Percentiles rank a stretch among this genome's conserved stretches.
These are phyloP conservation scores for zebrafish (Danio rerio) DNA, from an alignment of 2,113 vertebrate genomes.

Conservation along the genomic window DNA sequence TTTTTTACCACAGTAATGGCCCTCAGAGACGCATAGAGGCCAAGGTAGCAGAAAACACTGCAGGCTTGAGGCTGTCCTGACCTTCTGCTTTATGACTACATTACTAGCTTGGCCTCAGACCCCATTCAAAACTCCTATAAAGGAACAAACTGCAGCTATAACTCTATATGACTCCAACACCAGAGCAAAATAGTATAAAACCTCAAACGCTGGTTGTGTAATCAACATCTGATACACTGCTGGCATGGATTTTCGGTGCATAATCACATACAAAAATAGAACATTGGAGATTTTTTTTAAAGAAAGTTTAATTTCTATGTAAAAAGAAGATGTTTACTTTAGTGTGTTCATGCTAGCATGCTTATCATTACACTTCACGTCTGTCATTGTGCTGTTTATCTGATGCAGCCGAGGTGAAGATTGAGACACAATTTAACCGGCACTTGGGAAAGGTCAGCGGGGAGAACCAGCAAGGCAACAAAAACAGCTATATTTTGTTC, in stretches of 20 bases:
- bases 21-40: conserved; percentile 24
- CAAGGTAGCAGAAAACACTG: conserved; percentile 26
- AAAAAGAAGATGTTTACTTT: too few species aligned
- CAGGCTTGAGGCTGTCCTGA: conserved; percentile 9
- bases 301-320: too few species aligned
- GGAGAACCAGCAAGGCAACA: too few species aligned
- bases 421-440: too few species aligned
- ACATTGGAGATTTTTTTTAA: too few species aligned
- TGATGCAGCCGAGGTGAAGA: too few species aligned
- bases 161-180: conserved; percentile 2
- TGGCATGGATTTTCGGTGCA: background rate
- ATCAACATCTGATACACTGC: background rate
- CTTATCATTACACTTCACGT: too few species aligned
- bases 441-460: too few species aligned
- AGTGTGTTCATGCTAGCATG: too few species aligned
- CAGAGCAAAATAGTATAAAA: background rate
- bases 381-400: too few species aligned
- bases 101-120: conserved; percentile 28
- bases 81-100: conserved; percentile 25
- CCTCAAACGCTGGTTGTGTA: conserved; percentile 19
- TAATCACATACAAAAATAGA: background rate
- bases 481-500: too few species aligned
- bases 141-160: conserved; percentile 22
- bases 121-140: conserved; percentile 27
- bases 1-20: conserved; percentile 29